Evolutionary conservation across 2,113 vertebrate genomes (phyloP).

Genomic region (Oryzias melastigma): DNA sequence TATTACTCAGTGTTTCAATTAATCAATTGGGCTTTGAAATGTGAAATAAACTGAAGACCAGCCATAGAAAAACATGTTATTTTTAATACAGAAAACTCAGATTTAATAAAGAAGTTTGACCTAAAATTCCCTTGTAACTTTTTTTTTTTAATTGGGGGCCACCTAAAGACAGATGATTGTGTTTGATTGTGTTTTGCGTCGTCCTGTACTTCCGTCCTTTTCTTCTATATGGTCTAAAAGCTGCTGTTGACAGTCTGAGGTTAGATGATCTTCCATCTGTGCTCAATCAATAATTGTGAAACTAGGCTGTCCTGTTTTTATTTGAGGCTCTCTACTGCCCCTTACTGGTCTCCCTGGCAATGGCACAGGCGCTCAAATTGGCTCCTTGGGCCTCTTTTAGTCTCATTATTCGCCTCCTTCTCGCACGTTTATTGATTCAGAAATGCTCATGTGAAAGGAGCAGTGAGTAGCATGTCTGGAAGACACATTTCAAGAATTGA

Average conservation of each 20-base stretch:
- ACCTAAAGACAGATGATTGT: background rate
- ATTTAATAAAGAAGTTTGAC: background rate
- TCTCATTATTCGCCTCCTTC: slow-evolving; percentile 25
- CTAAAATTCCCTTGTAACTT: background rate
- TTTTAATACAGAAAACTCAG: background rate
- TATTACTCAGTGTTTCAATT: no score
- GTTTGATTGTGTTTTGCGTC: background rate
- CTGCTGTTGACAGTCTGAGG: slow-evolving; percentile 19
- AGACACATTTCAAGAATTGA: slow-evolving; percentile 40
- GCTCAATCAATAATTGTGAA: slow-evolving; percentile 33
- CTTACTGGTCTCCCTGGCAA: slow-evolving; percentile 39
- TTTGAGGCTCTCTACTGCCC: slow-evolving; percentile 63
- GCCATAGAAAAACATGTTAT: no score
- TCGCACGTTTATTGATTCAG: slow-evolving; percentile 45
- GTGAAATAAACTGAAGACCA: no score
- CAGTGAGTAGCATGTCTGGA: slow-evolving; percentile 12
- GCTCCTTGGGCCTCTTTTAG: slow-evolving; percentile 9
- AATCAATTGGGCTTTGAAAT: no score
- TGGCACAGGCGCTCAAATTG: slow-evolving; percentile 14
- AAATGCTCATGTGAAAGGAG: slow-evolving; percentile 40
- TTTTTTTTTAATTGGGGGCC: background rate
- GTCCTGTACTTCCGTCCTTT: slow-evolving; percentile 4
- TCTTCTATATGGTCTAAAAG: background rate
- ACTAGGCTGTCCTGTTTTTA: slow-evolving; percentile 14
- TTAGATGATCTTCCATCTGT: slow-evolving; percentile 14